phyloP scores from a whole-genome alignment of 1,140 invertebrate genomes.

The Rhizoglyphus robini region DNA sequence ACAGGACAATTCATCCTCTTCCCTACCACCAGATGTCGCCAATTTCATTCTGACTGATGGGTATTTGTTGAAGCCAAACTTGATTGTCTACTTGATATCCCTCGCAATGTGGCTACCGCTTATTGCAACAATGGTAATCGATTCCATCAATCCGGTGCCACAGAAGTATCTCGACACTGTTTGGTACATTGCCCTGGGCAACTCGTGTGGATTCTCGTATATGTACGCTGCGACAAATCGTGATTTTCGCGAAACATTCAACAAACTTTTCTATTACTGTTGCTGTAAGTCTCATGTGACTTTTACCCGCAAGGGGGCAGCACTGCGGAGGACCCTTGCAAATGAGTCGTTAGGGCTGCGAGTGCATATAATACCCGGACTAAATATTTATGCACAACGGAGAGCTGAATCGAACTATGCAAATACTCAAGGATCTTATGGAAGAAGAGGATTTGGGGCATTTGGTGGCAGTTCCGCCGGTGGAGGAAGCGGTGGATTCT shows the following conservation, averaged over 20 bases:
- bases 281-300: slow-evolving; percentile 64
- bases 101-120: slow-evolving; percentile 54
- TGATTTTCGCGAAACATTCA: slow-evolving; percentile 56
- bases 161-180: slow-evolving; percentile 45
- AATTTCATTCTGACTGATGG: slow-evolving; percentile 38
- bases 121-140: slow-evolving; percentile 7
- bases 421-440: too few species aligned
- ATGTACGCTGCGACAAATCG: slow-evolving; percentile 50
- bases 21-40: background rate
- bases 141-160: slow-evolving; percentile 31
- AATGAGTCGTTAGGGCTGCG: slow-evolving; percentile 33
- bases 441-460: too few species aligned
- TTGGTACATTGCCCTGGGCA: slow-evolving; percentile 51
- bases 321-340: background rate
- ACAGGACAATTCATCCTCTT: slow-evolving; percentile 11
- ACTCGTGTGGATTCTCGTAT: slow-evolving; percentile 51
- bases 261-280: slow-evolving; percentile 63
- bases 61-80: slow-evolving; percentile 47
- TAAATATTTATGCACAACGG: slow-evolving; percentile 46
- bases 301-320: slow-evolving; percentile 31
- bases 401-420: too few species aligned
- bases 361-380: slow-evolving; percentile 60
- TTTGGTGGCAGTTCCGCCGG: too few species aligned
- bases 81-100: slow-evolving; percentile 48
- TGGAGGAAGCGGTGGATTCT: too few species aligned